Percentiles rank a stretch among this genome's conserved stretches.
Conservation (phyloP, 37 sponge, comb jelly and placozoan species). For the Eunapius fragilis region DNA sequence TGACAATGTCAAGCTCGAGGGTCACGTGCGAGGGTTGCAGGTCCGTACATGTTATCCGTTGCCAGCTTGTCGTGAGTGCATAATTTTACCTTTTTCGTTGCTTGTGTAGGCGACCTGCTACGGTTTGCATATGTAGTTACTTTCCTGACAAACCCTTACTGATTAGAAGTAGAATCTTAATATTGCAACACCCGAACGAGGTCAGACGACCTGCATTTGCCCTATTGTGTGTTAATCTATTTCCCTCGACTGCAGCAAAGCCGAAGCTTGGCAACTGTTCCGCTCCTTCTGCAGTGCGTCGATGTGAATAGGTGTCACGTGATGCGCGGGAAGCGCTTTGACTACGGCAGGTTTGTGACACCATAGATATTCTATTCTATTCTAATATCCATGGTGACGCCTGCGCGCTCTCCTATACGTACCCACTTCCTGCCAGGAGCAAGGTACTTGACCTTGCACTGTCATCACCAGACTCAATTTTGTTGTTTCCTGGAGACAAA, state of each 20-base stretch:
- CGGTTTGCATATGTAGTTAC: slow-evolving; percentile 79
- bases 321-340: slow-evolving; percentile 64
- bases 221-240: slow-evolving; percentile 2
- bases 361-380: too few species aligned
- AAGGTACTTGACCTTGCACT: slow-evolving; percentile 42
- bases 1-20: not conserved
- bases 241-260: slow-evolving; percentile 35
- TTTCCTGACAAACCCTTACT: slow-evolving; percentile 60
- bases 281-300: slow-evolving; percentile 62
- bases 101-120: slow-evolving; percentile 58
- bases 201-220: slow-evolving; percentile 16
- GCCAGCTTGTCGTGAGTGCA: too few species aligned
- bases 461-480: slow-evolving; percentile 8
- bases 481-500: slow-evolving; percentile 64
- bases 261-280: slow-evolving; percentile 77
- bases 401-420: not conserved
- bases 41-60: not conserved
- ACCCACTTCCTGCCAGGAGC: slow-evolving; percentile 8
- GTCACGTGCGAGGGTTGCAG: not conserved
- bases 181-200: slow-evolving; percentile 86
- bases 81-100: not conserved
- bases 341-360: slow-evolving; percentile 44
- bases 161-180: slow-evolving; percentile 55
- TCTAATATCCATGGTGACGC: too few species aligned
- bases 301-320: slow-evolving; percentile 45